Percentiles rank a stretch among this genome's conserved stretches.
Conservation (phyloP, 2,888 invertebrate species). For the Conomelus anceps region DNA sequence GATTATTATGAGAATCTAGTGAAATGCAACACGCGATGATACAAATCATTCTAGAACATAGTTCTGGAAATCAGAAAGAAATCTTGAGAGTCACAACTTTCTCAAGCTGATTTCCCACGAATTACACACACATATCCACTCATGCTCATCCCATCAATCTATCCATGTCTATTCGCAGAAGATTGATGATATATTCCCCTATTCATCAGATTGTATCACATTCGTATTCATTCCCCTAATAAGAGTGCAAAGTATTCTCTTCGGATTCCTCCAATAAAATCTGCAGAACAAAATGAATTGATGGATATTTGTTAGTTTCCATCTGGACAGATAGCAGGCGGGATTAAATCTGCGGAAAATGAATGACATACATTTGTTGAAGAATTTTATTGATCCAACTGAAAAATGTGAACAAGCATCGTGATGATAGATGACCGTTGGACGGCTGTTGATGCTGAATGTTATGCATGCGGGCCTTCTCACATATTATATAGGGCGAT, state of each 20-base stretch:
- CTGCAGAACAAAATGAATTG: neutral
- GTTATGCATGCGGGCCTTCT: too few relatives aligned
- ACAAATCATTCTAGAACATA: too few relatives aligned
- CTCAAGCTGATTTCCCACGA: neutral
- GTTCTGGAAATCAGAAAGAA: too few relatives aligned
- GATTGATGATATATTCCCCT: neutral
- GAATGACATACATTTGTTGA: neutral
- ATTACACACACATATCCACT: too few relatives aligned
- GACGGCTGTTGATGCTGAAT: too few relatives aligned
- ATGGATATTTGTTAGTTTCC: neutral
- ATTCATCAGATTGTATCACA: neutral
- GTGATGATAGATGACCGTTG: neutral
- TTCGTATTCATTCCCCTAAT: neutral
- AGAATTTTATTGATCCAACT: neutral
- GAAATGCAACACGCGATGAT: too few relatives aligned
- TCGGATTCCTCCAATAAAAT: neutral
- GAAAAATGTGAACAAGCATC: neutral
- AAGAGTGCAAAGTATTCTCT: neutral
- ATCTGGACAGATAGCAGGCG: neutral
- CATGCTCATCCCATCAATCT: too few relatives aligned
- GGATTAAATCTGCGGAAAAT: neutral
- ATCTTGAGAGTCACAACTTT: neutral
- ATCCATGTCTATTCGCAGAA: neutral
- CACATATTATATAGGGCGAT: too few relatives aligned
- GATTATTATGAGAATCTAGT: too few relatives aligned